These are phyloP conservation scores for Forficula auricularia DNA, from an alignment of 1,140 invertebrate species.

Conservation along the genomic window DNA sequence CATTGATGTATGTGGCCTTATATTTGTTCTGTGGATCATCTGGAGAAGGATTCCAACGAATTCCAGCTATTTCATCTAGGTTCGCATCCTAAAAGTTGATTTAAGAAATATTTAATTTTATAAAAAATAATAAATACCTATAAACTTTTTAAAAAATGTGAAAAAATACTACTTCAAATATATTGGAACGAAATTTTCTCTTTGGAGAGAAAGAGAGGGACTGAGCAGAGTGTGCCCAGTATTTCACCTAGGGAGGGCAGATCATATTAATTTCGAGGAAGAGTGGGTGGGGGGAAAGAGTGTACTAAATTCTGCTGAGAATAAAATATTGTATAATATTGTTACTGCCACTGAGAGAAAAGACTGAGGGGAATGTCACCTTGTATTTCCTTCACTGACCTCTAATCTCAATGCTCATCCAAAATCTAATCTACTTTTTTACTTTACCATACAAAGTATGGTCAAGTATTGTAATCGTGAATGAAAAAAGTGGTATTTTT, in stretches of 20 bases:
- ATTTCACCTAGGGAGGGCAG: background rate
- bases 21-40: constrained; percentile 9
- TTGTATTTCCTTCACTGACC: too few relatives aligned
- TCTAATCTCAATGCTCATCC: too few relatives aligned
- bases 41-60: constrained; percentile 35
- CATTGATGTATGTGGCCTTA: constrained; percentile 21
- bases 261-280: too few relatives aligned
- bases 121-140: constrained; percentile 1
- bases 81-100: constrained; percentile 30
- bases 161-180: background rate
- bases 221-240: background rate
- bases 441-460: too few relatives aligned
- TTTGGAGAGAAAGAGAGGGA: background rate
- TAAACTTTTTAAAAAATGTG: background rate
- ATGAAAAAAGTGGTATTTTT: too few relatives aligned
- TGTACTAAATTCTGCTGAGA: too few relatives aligned
- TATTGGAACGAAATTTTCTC: background rate
- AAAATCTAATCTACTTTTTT: too few relatives aligned
- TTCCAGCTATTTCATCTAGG: constrained; percentile 52
- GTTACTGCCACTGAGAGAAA: too few relatives aligned
- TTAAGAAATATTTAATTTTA: constrained; percentile 7
- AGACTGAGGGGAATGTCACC: too few relatives aligned
- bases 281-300: too few relatives aligned
- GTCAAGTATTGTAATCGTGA: too few relatives aligned
- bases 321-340: too few relatives aligned